A percentile compares a stretch with the other conserved stretches of the same genome.
Evolutionary conservation across 2,113 vertebrate species (phyloP).

Genomic region (Rhea pennata): DNA sequence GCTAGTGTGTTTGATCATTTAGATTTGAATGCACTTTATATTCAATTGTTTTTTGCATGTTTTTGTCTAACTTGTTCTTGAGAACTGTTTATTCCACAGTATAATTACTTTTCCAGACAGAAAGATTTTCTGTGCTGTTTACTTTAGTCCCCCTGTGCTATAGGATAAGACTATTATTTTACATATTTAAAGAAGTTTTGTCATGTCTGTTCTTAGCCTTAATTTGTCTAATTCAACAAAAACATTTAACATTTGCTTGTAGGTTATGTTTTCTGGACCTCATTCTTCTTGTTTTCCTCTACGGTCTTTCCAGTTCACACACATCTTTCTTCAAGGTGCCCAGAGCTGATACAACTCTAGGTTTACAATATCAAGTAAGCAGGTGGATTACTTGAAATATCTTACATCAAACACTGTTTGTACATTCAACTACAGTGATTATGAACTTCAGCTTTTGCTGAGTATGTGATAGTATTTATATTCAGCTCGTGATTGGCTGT

Average conservation of each 20-base stretch:
- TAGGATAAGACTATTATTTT: not conserved
- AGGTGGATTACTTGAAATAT: not conserved
- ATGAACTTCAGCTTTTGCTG: not conserved
- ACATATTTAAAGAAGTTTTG: not conserved
- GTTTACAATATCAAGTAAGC: not conserved
- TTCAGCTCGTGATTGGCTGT: not conserved
- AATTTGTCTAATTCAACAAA: not conserved
- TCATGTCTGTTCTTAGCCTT: not conserved
- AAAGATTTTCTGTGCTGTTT: not conserved
- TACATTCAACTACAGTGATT: not conserved
- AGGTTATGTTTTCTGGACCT: not conserved
- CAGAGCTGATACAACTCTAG: not conserved
- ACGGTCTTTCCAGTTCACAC: not conserved
- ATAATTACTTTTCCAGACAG: not conserved
- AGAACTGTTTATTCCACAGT: not conserved
- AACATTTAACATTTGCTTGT: not conserved
- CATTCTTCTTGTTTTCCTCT: not conserved
- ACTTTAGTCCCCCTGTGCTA: not conserved
- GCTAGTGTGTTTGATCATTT: not conserved
- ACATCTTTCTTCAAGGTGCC: not conserved
- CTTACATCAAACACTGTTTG: not conserved
- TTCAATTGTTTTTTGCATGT: not conserved
- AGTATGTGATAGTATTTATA: not conserved
- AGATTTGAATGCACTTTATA: not conserved
- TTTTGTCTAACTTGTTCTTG: not conserved